Evolutionary conservation across 2,888 invertebrate genomes (phyloP), one percentile per base, ranked within the genome.

Genomic region (Stenichneumon culpator): DNA sequence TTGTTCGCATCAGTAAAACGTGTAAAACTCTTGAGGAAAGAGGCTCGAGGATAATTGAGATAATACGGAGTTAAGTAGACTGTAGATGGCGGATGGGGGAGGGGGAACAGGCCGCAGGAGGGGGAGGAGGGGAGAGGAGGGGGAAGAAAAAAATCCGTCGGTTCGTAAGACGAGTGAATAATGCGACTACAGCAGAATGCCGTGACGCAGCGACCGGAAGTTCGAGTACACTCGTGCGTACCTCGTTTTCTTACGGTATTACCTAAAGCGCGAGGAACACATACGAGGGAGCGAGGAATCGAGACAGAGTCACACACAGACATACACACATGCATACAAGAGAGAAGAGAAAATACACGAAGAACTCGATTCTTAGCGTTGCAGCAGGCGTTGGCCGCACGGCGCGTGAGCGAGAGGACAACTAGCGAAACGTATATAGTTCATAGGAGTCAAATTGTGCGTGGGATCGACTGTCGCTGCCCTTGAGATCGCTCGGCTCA

Each of bases 401-500:
- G n/a, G 60, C 63, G 73, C 60, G 68, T 69, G 28, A 52, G 67
- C 75, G 60, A 54, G 63, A 9, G 36, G 11, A 14, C 70, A 44
- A 19, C 9, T n/a, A 65, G 22, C 47, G 70, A 74, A 50, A 47
- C 69, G 54, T 68, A 78, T 44, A 60, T 3, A 16, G 60, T 28
- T 63, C 67, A 54, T 36, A 60, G 19, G 65, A 83, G 77, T 78
- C 84, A 89, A 90, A 90, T 89, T 88, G 88, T 85, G 87, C 89
- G 90, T 90, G 88, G 90, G 84, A 73, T 84, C 28, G 57, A 36
- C 50, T 25, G 47, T 57, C 9, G 36, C 47, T 63, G 73, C 60
- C 73, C 79, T 83, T 78, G 73, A 73, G 60, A 82, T 67, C n/a
- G 57, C 68, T 50, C 28, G 7, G 54, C 47, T 67, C 65, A 44